phyloP scores from a whole-genome alignment of 1,140 invertebrate species.

The Globodera rostochiensis region DNA sequence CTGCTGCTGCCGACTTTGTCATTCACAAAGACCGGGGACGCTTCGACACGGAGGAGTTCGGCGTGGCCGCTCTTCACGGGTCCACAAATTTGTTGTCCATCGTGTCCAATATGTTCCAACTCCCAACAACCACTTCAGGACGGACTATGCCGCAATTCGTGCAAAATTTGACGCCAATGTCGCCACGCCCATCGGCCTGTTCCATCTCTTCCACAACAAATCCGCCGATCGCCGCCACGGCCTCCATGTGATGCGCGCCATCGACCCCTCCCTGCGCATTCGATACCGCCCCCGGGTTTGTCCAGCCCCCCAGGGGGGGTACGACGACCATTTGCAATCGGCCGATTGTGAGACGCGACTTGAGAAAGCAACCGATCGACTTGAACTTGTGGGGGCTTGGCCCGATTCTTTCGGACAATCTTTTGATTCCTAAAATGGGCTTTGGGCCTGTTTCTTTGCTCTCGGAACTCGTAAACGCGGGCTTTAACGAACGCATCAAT shows the following conservation, averaged over 20 bases:
- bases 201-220: conserved; percentile 21
- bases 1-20: conserved; percentile 34
- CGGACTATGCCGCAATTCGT: conserved; percentile 17
- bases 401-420: too few species aligned
- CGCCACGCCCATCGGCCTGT: conserved; percentile 46
- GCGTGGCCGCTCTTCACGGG: conserved; percentile 22
- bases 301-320: not conserved
- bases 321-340: not conserved
- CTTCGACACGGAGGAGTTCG: conserved; percentile 62
- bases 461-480: not conserved
- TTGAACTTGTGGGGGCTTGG: too few species aligned
- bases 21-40: conserved; percentile 63
- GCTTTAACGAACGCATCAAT: not conserved
- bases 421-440: too few species aligned
- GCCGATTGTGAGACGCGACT: not conserved
- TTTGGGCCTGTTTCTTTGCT: too few species aligned
- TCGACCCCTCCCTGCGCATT: conserved; percentile 61
- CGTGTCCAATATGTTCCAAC: conserved; percentile 9
- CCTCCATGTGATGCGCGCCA: conserved; percentile 57
- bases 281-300: conserved; percentile 48
- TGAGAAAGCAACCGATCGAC: too few species aligned
- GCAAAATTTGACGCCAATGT: conserved; percentile 1
- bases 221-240: conserved; percentile 24
- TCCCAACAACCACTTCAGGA: not conserved
- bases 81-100: not conserved